These are phyloP conservation scores for Menura novaehollandiae DNA, from an alignment of 2,113 vertebrate species.

Conservation along the genomic window DNA sequence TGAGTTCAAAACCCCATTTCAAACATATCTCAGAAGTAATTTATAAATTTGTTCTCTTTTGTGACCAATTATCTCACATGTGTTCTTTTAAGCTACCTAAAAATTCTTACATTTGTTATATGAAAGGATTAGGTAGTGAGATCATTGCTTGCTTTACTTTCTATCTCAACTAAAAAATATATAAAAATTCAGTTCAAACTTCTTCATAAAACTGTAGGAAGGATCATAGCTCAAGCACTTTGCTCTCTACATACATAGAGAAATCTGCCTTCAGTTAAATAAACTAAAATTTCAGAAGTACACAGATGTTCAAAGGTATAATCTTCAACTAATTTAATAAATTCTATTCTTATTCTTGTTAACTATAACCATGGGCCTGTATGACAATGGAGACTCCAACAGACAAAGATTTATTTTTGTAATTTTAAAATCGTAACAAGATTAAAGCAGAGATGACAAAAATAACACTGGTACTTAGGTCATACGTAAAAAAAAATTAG, in stretches of 20 bases:
- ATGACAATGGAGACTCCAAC: background rate
- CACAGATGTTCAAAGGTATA: background rate
- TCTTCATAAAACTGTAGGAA: background rate
- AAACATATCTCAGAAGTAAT: background rate
- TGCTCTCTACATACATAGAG: background rate
- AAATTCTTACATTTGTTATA: background rate
- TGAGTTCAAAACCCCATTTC: background rate
- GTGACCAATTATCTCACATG: background rate
- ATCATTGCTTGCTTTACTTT: background rate
- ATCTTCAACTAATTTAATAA: background rate
- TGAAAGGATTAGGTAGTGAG: background rate
- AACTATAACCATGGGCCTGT: background rate
- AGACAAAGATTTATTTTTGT: background rate
- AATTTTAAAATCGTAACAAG: background rate
- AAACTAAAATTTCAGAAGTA: background rate
- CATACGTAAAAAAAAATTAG: background rate
- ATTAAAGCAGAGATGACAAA: background rate
- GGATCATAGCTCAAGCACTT: background rate
- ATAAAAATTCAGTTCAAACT: background rate
- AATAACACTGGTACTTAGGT: background rate
- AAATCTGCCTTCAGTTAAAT: background rate
- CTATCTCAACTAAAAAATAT: background rate
- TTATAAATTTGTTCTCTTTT: background rate
- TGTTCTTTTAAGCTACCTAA: background rate
- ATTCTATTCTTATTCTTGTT: background rate